A percentile compares a stretch with the other conserved stretches of the same genome.
phyloP scores from a whole-genome alignment of 92 coral and sea anemone species.

The Epizoanthus ramosus region DNA sequence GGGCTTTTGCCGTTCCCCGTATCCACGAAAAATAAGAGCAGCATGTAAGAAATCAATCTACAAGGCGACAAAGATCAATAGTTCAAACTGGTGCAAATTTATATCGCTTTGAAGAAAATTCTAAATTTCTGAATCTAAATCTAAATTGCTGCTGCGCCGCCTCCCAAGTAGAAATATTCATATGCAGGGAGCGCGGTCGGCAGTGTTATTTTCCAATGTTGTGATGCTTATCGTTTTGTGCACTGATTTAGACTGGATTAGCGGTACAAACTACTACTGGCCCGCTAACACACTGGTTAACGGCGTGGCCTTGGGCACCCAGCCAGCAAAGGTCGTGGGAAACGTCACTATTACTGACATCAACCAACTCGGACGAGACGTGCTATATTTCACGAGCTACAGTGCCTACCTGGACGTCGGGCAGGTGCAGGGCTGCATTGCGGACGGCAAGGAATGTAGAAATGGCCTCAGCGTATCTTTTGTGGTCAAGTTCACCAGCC shows the following conservation, averaged over 20 bases:
- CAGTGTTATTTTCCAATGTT: neutral
- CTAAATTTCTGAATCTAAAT: too few relatives aligned
- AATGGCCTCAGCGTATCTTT: constrained; percentile 78
- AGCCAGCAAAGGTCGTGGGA: constrained; percentile 67
- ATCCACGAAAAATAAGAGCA: too few relatives aligned
- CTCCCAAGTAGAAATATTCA: too few relatives aligned
- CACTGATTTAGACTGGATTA: constrained; percentile 81
- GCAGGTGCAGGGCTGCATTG: constrained; percentile 59
- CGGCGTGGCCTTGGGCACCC: constrained; percentile 73
- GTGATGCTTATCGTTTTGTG: neutral
- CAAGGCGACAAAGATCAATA: too few relatives aligned
- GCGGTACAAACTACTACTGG: constrained; percentile 90
- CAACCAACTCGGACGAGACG: constrained; percentile 56
- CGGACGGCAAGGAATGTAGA: constrained; percentile 65
- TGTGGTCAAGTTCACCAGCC: constrained; percentile 70
- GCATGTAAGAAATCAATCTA: too few relatives aligned
- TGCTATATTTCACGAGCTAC: constrained; percentile 58
- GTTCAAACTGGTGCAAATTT: too few relatives aligned
- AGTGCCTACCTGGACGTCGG: constrained; percentile 67
- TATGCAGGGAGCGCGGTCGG: neutral
- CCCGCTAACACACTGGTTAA: constrained; percentile 70
- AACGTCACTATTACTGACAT: constrained; percentile 58
- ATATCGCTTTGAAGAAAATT: too few relatives aligned
- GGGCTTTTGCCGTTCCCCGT: too few relatives aligned
- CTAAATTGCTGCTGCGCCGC: too few relatives aligned